phyloP scores from a whole-genome alignment of 2,113 vertebrate species.

The Tragelaphus strepsiceros region DNA sequence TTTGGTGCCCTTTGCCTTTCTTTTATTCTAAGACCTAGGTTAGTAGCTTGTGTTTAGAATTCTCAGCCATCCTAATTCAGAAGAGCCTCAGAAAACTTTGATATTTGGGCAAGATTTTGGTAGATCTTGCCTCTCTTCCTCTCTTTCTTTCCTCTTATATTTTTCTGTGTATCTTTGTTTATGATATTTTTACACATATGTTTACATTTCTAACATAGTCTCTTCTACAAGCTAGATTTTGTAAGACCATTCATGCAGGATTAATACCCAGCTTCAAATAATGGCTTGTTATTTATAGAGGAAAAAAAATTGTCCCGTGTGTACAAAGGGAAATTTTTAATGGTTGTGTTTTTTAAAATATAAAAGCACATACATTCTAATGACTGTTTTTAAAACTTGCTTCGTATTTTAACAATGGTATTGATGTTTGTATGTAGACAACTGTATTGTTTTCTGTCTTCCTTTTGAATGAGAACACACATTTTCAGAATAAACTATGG shows the following conservation, averaged over 20 bases:
- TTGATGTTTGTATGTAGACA: not conserved
- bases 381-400: not conserved
- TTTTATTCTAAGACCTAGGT: not conserved
- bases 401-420: not conserved
- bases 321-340: not conserved
- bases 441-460: not conserved
- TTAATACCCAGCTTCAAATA: not conserved
- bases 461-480: not conserved
- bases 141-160: not conserved
- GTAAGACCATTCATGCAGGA: not conserved
- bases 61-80: not conserved
- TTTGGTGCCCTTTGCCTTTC: not conserved
- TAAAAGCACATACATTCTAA: not conserved
- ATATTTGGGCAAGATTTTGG: not conserved
- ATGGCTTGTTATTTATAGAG: not conserved
- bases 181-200: not conserved
- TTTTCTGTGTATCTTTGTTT: not conserved
- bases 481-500: not conserved
- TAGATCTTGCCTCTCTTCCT: no score
- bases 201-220: not conserved
- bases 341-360: not conserved
- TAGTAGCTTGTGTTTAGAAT: not conserved
- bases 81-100: not conserved
- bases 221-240: not conserved
- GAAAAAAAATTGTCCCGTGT: not conserved